phyloP scores from a whole-genome alignment of 2,797 vertebrate species.

The Parauchenoglanis punctatus region DNA sequence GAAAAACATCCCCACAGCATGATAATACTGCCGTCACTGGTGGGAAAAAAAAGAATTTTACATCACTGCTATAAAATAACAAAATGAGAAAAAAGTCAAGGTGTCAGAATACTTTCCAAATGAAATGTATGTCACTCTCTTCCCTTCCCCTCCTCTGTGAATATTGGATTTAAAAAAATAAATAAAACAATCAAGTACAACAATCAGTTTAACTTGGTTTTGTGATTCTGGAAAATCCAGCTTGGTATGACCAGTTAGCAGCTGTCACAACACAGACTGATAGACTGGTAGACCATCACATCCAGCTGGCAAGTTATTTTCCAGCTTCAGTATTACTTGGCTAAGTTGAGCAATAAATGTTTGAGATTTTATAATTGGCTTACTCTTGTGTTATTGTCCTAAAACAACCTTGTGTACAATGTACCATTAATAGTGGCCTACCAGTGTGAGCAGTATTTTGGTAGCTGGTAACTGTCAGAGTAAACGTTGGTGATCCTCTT shows the following conservation, averaged over 20 bases:
- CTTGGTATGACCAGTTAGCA: background rate
- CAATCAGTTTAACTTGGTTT: background rate
- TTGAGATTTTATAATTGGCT: background rate
- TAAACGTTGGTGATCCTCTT: too few relatives aligned
- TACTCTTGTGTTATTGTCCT: background rate
- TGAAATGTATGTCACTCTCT: background rate
- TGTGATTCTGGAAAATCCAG: background rate
- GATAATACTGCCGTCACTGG: background rate
- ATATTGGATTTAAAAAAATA: too few relatives aligned
- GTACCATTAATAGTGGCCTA: background rate
- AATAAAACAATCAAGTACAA: background rate
- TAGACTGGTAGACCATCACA: background rate
- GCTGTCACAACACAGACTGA: background rate
- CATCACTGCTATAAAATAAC: background rate
- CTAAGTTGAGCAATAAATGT: background rate
- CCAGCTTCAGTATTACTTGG: background rate
- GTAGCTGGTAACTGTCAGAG: too few relatives aligned
- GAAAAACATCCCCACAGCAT: background rate
- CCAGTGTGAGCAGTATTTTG: too few relatives aligned
- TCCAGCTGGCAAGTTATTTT: background rate
- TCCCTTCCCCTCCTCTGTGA: background rate
- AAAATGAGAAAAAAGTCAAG: background rate
- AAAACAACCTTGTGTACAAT: background rate
- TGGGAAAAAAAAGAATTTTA: background rate
- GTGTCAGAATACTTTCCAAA: background rate